A percentile compares a stretch with the other conserved stretches of the same genome.
These are phyloP conservation scores for Riparia riparia DNA, from an alignment of 2,113 vertebrate genomes.

Conservation along the genomic window DNA sequence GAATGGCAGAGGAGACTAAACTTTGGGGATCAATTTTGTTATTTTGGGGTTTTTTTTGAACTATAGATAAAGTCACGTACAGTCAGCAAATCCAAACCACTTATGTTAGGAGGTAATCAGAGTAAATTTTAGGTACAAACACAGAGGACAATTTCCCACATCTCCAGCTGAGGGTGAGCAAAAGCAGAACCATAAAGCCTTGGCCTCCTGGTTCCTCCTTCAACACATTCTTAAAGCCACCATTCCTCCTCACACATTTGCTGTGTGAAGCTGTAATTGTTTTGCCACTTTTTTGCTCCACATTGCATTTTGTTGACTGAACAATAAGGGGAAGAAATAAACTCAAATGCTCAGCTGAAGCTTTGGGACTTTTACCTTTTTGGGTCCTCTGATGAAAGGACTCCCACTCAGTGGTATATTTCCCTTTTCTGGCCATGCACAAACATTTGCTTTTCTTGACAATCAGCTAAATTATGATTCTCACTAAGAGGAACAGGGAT, in stretches of 20 bases:
- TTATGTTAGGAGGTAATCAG: background rate
- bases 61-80: background rate
- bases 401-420: background rate
- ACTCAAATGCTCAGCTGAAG: background rate
- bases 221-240: background rate
- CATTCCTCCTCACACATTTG: background rate
- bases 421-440: background rate
- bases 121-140: background rate
- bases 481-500: background rate
- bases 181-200: background rate
- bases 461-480: background rate
- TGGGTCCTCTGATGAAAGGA: background rate
- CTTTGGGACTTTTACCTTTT: background rate
- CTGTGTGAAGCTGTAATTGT: background rate
- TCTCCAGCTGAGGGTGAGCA: background rate
- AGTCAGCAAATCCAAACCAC: background rate
- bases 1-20: background rate
- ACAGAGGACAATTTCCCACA: background rate
- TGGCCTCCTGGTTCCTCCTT: background rate
- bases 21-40: background rate
- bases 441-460: background rate
- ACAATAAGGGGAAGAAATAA: background rate
- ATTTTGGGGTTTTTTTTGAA: background rate
- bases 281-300: background rate
- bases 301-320: background rate